A percentile compares a stretch with the other conserved stretches of the same genome.
Conservation (phyloP, 2,888 invertebrate species). For the Lysandra bellargus region DNA sequence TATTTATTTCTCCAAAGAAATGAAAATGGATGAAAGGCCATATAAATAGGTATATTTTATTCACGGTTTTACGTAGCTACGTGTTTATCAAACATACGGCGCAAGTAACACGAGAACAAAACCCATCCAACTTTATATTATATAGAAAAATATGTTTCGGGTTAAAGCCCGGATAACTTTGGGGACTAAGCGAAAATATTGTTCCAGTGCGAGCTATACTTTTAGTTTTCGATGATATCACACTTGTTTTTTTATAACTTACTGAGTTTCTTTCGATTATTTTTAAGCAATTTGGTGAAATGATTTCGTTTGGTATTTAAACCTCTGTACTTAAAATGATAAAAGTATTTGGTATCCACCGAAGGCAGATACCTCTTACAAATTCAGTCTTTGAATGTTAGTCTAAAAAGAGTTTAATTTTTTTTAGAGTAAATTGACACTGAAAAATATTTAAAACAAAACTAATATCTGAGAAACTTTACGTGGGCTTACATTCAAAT, state of each 20-base stretch:
- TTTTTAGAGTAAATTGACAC: not conserved
- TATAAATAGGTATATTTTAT: slow-evolving; percentile 18
- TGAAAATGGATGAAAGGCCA: not conserved
- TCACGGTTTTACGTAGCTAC: slow-evolving; percentile 13
- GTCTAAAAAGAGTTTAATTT: no score
- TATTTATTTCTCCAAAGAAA: not conserved
- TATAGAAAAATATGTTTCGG: slow-evolving; percentile 25
- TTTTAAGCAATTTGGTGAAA: no score
- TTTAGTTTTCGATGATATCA: not conserved
- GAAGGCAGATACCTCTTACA: no score
- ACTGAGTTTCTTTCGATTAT: not conserved
- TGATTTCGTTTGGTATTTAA: not conserved
- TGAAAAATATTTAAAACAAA: not conserved
- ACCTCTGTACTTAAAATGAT: no score
- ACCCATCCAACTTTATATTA: not conserved
- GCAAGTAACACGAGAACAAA: not conserved
- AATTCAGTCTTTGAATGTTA: no score
- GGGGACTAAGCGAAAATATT: not conserved
- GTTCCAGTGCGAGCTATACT: slow-evolving; percentile 8
- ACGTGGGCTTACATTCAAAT: not conserved
- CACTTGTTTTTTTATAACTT: not conserved
- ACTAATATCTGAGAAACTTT: not conserved
- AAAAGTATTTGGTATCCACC: no score
- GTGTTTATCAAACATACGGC: slow-evolving; percentile 20
- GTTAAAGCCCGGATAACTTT: slow-evolving; percentile 22